These are phyloP conservation scores for Herpetotheres cachinnans DNA, from an alignment of 2,113 vertebrate genomes.

Conservation along the genomic window DNA sequence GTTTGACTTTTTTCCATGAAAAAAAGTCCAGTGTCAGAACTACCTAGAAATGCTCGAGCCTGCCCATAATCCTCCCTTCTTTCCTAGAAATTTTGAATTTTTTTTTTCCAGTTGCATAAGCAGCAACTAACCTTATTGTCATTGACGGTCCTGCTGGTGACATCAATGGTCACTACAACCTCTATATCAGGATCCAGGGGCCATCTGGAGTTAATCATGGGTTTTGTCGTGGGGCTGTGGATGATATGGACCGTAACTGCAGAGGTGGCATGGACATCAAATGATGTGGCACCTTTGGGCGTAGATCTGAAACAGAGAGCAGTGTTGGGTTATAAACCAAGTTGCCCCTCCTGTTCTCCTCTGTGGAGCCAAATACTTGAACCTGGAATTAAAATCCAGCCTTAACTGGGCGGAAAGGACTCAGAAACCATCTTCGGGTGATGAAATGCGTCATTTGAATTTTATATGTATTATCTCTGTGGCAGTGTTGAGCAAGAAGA, in stretches of 20 bases:
- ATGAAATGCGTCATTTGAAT: not conserved
- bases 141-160: constrained; percentile 10
- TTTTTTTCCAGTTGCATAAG: fast-evolving
- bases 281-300: constrained; percentile 46
- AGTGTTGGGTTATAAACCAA: not conserved
- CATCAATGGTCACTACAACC: constrained; percentile 44
- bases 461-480: not conserved
- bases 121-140: constrained; percentile 72
- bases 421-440: not conserved
- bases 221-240: constrained; percentile 5
- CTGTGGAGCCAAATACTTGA: not conserved
- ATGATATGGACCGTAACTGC: constrained; percentile 40
- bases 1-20: fast-evolving
- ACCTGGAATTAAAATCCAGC: not conserved
- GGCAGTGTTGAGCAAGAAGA: not conserved
- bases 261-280: constrained; percentile 56
- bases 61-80: not conserved
- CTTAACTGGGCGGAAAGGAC: not conserved
- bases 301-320: constrained; percentile 51
- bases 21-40: not conserved
- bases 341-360: not conserved
- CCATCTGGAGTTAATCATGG: constrained; percentile 47
- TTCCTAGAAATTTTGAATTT: not conserved
- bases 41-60: fast-evolving
- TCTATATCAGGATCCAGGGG: constrained; percentile 54